Conservation (phyloP, 1,140 invertebrate genomes). For the Cataglyphis hispanica region DNA sequence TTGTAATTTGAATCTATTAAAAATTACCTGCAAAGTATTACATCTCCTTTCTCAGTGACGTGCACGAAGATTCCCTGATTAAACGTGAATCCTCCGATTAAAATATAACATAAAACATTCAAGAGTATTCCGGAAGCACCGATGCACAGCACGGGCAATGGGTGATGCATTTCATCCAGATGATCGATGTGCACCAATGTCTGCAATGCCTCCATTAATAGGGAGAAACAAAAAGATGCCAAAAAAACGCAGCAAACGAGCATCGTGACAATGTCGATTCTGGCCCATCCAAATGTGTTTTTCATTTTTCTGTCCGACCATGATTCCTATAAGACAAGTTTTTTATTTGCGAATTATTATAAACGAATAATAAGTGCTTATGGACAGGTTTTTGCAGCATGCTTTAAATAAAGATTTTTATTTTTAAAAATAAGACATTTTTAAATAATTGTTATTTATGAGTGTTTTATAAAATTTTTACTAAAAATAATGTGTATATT, state of each 20-base stretch:
- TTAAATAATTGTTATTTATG: neutral
- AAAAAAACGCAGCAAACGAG: constrained; percentile 94
- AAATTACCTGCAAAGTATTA: constrained; percentile 87
- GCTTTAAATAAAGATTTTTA: neutral
- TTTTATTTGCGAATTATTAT: neutral
- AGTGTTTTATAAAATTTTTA: neutral
- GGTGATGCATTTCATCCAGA: constrained; percentile 91
- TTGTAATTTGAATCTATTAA: constrained; percentile 14
- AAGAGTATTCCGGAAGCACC: constrained; percentile 90
- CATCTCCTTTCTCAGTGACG: constrained; percentile 89
- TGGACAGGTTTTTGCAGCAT: neutral
- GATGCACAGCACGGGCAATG: constrained; percentile 88
- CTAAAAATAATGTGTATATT: neutral
- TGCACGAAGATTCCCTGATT: constrained; percentile 92
- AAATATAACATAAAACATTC: constrained; percentile 90
- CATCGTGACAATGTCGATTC: constrained; percentile 94
- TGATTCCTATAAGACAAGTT: constrained; percentile 80
- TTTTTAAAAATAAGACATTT: neutral
- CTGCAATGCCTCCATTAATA: constrained; percentile 93
- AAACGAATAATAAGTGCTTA: neutral
- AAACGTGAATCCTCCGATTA: constrained; percentile 93
- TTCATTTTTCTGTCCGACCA: constrained; percentile 89
- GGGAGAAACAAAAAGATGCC: constrained; percentile 93
- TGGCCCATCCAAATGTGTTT: constrained; percentile 97
- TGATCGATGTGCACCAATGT: constrained; percentile 92